Conservation (phyloP, 2,888 invertebrate species). For the Ophion costatus region DNA sequence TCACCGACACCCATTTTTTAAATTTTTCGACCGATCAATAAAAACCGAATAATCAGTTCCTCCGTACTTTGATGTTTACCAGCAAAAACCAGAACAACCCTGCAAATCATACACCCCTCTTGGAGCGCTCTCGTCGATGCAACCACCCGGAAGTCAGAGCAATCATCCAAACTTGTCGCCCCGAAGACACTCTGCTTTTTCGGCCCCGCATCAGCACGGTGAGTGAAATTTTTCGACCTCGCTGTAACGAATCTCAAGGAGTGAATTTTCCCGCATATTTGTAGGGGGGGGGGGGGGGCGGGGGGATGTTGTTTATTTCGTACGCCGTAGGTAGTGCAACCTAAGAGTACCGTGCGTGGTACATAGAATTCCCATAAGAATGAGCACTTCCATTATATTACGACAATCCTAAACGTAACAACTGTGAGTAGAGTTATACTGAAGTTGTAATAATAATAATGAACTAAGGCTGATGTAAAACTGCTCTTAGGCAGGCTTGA, state of each 20-base stretch:
- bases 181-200: conserved; percentile 82
- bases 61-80: conserved; percentile 34
- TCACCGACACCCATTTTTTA: not conserved
- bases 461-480: no score
- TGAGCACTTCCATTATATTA: no score
- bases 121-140: conserved; percentile 93
- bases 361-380: no score
- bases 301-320: not conserved
- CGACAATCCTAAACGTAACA: no score
- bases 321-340: no score
- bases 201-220: conserved; percentile 87
- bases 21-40: not conserved
- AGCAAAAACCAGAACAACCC: conserved; percentile 82
- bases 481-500: no score
- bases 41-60: not conserved
- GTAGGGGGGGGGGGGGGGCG: no score
- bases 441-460: no score
- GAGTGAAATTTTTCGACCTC: conserved; percentile 82
- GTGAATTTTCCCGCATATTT: not conserved
- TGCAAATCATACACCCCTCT: conserved; percentile 92
- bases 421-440: no score
- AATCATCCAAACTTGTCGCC: conserved; percentile 82
- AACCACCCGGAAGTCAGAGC: conserved; percentile 88
- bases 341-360: no score
- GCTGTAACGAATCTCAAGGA: not conserved